A percentile compares a stretch with the other conserved stretches of the same genome.
These are phyloP conservation scores for Paraescarpia echinospica DNA, from an alignment of 1,140 invertebrate genomes.

Conservation along the genomic window DNA sequence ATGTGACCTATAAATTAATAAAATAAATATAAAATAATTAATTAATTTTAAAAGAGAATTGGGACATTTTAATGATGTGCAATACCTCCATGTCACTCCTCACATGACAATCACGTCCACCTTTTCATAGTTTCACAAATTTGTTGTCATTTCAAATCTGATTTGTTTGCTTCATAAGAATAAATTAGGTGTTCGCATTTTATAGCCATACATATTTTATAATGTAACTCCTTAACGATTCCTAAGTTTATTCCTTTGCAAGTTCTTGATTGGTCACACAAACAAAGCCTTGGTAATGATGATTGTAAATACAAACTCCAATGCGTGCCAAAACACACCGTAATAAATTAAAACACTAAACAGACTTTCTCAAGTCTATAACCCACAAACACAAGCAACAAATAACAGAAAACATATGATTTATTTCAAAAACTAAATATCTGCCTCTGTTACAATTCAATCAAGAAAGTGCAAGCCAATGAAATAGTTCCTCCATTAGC, in stretches of 20 bases:
- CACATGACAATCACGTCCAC: background rate
- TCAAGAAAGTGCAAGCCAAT: background rate
- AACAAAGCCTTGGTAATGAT: background rate
- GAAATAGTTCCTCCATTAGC: background rate
- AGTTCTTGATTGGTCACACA: background rate
- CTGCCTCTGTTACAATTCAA: background rate
- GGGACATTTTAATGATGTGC: too few relatives aligned
- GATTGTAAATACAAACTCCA: background rate
- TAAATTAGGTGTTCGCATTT: background rate
- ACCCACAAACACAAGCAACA: background rate
- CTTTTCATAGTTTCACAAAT: background rate
- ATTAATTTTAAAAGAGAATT: too few relatives aligned
- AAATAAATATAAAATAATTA: too few relatives aligned
- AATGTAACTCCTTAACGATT: background rate
- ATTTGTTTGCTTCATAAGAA: background rate
- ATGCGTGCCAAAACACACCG: background rate
- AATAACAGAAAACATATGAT: background rate
- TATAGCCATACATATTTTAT: background rate
- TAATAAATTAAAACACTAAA: background rate
- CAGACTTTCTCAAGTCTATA: background rate
- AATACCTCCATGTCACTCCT: too few relatives aligned
- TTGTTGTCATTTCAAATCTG: conserved; percentile 10
- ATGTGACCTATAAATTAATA: too few relatives aligned
- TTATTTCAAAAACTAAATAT: background rate
- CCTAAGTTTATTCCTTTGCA: background rate